phyloP scores from a whole-genome alignment of 2,888 invertebrate genomes.

The Caenorhabditis auriculariae region DNA sequence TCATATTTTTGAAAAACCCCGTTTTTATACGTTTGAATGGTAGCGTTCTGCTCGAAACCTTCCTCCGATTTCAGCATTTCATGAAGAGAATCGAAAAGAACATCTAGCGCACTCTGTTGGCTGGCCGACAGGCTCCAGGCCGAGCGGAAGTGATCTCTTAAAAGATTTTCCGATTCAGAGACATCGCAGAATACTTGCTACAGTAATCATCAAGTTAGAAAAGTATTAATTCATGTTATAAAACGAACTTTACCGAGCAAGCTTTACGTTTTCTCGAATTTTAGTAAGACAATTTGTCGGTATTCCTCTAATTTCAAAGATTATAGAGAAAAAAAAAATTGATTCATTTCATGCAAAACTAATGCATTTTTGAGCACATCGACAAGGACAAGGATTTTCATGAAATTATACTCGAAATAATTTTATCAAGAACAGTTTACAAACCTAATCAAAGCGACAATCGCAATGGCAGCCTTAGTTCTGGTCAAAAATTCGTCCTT shows the following conservation, averaged over 20 bases:
- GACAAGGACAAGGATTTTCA: too few relatives aligned
- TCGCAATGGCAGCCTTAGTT: constrained; percentile 36
- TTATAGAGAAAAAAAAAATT: background rate
- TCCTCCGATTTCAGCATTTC: constrained; percentile 14
- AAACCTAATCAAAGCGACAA: constrained; percentile 31
- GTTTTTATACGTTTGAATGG: constrained; percentile 20
- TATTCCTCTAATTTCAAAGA: too few relatives aligned
- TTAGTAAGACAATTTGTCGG: constrained; percentile 17
- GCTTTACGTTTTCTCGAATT: too few relatives aligned
- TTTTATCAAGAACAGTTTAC: too few relatives aligned
- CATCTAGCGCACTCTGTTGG: constrained; percentile 10
- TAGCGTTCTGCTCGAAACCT: constrained; percentile 15
- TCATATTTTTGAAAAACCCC: constrained; percentile 20
- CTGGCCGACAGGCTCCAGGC: constrained; percentile 9
- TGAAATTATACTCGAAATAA: too few relatives aligned
- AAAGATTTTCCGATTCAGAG: background rate
- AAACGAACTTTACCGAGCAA: too few relatives aligned
- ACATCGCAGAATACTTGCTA: too few relatives aligned
- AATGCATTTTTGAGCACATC: too few relatives aligned
- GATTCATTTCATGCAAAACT: too few relatives aligned
- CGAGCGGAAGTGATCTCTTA: constrained; percentile 10
- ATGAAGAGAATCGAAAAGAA: constrained; percentile 22
- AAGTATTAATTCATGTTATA: too few relatives aligned
- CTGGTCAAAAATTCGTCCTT: constrained; percentile 25
- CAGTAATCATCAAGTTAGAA: too few relatives aligned